Base-by-base conservation (phyloP, 2,797 vertebrate species). In the Neomorphus geoffroyi region DNA sequence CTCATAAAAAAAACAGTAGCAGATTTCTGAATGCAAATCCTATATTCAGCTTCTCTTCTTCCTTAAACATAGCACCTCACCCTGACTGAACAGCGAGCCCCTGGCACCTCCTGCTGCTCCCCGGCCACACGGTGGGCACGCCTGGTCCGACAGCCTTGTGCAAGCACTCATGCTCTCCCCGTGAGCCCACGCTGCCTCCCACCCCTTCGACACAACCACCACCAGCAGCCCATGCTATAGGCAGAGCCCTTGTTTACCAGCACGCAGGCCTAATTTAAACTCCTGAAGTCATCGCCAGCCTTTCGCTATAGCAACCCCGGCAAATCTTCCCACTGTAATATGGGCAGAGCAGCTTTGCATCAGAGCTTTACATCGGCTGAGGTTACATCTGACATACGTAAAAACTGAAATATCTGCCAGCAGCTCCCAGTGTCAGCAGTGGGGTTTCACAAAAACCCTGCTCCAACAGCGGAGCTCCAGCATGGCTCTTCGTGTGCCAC, bases 1-100 rank as follows among this genome's bases (percentile, higher is more conserved):
- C 10, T 35, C 74, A 41, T 0, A 3, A 4, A 13, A 9, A 9
- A 27, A 32, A 2, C 57, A 70, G 45, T 0, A 75, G 53, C 45
- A 24, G 27, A 16, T 50, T 75, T 46, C 87, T 54, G 39, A 64
- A 67, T 1, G 14, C 27, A 27, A 28, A 33, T 33, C 5, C 11
- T 2, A 35, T 13, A 43, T 50, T 16, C 54, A 65, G 50, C 37
- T 84, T 46, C 46, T 37, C 26, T 24, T 39, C 18, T 6, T 15
- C 60, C 41, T 43, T 9, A 15, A 12, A 45, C 1, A 12, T 1
- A 45, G 51, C 18, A 18, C 28, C 4, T 19, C 27, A 1, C 26
- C 13, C 60, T 2, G 2, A 21, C 10, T 12, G 7, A 7, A 7
- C 27, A 2, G 39, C 6, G 21, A 45, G 37, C 32, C 43, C 48